Conservation (phyloP, 2,797 vertebrate genomes). For the Mormyrus hasselquistii region DNA sequence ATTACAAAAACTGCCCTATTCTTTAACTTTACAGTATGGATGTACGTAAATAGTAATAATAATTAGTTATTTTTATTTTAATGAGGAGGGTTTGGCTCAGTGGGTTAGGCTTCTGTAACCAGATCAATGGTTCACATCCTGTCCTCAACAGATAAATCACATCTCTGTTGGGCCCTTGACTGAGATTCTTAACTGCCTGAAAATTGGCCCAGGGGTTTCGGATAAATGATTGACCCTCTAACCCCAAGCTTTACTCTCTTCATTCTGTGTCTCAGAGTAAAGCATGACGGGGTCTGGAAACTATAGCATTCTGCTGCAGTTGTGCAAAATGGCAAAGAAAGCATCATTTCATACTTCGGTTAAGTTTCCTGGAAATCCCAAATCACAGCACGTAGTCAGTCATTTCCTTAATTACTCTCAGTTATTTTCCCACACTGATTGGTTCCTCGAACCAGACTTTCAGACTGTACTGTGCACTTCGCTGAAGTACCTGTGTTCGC, state of each 20-base stretch:
- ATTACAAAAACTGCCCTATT: neutral
- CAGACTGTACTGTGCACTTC: neutral
- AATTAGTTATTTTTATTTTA: neutral
- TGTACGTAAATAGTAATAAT: neutral
- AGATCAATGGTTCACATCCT: neutral
- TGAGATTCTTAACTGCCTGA: neutral
- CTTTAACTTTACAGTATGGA: neutral
- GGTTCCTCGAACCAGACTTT: neutral
- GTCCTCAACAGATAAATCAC: neutral
- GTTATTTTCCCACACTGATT: neutral
- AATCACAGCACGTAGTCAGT: neutral
- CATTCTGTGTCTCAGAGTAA: neutral
- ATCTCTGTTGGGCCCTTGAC: neutral
- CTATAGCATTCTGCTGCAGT: neutral
- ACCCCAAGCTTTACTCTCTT: neutral
- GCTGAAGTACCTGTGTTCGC: neutral
- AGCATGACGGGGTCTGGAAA: neutral
- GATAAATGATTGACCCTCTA: neutral
- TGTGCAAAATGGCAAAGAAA: neutral
- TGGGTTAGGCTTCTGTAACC: neutral
- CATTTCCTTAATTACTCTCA: neutral
- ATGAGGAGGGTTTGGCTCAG: neutral
- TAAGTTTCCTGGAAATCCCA: neutral
- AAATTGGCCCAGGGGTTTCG: neutral
- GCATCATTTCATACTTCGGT: neutral